Base-by-base conservation (phyloP, 2,797 vertebrate species). In the Oreonectes daqikongensis region DNA sequence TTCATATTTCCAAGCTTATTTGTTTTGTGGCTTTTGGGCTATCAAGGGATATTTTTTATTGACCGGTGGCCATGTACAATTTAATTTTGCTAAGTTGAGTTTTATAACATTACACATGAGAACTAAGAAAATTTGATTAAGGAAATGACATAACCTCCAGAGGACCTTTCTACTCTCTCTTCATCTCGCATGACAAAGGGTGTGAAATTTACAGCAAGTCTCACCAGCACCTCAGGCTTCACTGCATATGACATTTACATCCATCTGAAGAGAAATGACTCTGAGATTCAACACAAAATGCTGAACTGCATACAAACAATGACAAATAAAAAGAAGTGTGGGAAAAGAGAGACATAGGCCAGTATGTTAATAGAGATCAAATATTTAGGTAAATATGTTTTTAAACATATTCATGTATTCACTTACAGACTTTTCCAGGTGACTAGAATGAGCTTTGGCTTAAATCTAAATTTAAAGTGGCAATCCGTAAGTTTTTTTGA, bases 131-230 rank as follows among this genome's bases (percentile, higher is more conserved):
- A 53, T 65, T 40, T 57, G 18, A 46, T 57, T 9, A 57, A 28
- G n/a, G 42, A 75, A 35, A 67, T 22, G n/a, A 14, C 10, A 18
- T 57, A 24, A 57, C 53, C 30, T 32, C 63, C 28, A 59, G 24
- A 15, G 20, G 32, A 77, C 18, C 35, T n/a, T 68, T 72, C 24
- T 26, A 32, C 20, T 48, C 30, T 65, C 1, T 61, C 11, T 28
- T 11, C 30, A 18, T 69, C 0, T 14, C 2, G 40, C 12, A 57
- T 35, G 82, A 85, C 81, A 87, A 83, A 81, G 78, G n/a, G 61
- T 75, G 50, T 70, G 77, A 81, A 84, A 90, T 88, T 88, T 87
- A 90, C 84, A 86, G 86, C 77, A 74, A 82, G 63, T 82, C 70
- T 69, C 82, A 68, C 83, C 67, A 60, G 65, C 77, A 85, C 88